phyloP scores from a whole-genome alignment of 2,888 invertebrate genomes.

The Drosophila stalkeri region DNA sequence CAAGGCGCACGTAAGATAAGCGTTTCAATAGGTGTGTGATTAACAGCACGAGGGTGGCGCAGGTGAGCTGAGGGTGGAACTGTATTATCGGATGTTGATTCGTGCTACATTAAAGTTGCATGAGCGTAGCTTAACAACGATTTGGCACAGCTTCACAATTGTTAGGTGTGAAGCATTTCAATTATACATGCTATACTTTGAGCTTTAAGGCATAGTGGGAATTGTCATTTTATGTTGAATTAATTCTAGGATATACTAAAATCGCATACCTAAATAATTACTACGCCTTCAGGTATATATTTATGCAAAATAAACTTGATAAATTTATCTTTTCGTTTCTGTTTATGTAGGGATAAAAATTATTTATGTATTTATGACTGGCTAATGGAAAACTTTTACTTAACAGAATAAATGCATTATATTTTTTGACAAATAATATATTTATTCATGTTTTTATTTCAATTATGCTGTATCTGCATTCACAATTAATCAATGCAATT shows the following conservation, averaged over 20 bases:
- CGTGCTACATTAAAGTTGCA: conserved; percentile 23
- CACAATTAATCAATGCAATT: neutral
- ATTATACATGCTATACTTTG: neutral
- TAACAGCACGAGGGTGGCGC: conserved; percentile 7
- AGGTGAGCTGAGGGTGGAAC: neutral
- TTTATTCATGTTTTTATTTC: neutral
- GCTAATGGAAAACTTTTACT: too few species aligned
- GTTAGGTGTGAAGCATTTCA: neutral
- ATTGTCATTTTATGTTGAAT: neutral
- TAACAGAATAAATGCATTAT: neutral
- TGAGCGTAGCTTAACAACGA: neutral
- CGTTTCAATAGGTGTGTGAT: conserved; percentile 31
- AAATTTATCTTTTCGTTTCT: too few species aligned
- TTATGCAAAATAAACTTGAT: too few species aligned
- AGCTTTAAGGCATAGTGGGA: neutral
- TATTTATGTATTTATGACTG: too few species aligned
- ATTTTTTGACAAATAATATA: neutral
- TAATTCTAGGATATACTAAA: neutral
- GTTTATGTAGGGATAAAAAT: too few species aligned
- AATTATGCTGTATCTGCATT: neutral
- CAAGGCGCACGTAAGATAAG: conserved; percentile 39
- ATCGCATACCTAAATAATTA: too few species aligned
- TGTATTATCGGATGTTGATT: neutral
- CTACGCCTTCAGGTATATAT: too few species aligned
- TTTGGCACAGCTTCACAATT: conserved; percentile 9